phyloP scores from a whole-genome alignment of 1,140 invertebrate genomes.

The Leptinotarsa defecta region DNA sequence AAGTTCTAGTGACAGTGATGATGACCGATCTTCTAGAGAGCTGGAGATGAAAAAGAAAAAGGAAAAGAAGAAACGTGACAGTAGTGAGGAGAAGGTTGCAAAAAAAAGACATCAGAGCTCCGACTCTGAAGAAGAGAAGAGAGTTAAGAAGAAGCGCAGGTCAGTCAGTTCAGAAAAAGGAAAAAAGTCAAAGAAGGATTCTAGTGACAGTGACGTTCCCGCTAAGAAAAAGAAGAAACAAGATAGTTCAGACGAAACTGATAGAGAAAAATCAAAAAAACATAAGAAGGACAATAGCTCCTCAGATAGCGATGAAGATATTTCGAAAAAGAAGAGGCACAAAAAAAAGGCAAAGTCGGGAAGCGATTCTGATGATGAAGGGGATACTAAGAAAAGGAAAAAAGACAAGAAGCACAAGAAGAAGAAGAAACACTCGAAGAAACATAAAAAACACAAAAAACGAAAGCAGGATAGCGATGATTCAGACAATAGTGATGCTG shows the following conservation, averaged over 20 bases:
- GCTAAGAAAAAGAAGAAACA: slow-evolving; percentile 60
- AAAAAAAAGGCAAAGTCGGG: slow-evolving; percentile 52
- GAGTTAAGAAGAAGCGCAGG: slow-evolving; percentile 56
- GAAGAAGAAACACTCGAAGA: slow-evolving; percentile 71
- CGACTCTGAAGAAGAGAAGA: slow-evolving; percentile 58
- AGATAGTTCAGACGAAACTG: slow-evolving; percentile 54
- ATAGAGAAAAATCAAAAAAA: slow-evolving; percentile 62
- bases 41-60: slow-evolving; percentile 38
- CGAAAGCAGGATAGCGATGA: slow-evolving; percentile 67
- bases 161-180: slow-evolving; percentile 55
- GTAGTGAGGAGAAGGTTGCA: slow-evolving; percentile 55
- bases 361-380: slow-evolving; percentile 66
- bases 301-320: slow-evolving; percentile 65
- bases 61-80: slow-evolving; percentile 55
- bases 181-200: slow-evolving; percentile 56
- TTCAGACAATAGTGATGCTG: slow-evolving; percentile 65
- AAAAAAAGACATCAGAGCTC: slow-evolving; percentile 56
- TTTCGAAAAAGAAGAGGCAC: slow-evolving; percentile 48
- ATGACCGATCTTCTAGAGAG: slow-evolving; percentile 46
- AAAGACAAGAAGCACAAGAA: slow-evolving; percentile 74
- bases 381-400: slow-evolving; percentile 71
- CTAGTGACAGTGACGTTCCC: slow-evolving; percentile 59
- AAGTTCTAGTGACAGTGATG: slow-evolving; percentile 54
- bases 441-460: slow-evolving; percentile 71
- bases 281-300: slow-evolving; percentile 70